Percentiles rank a stretch among this genome's conserved stretches.
Conservation (phyloP, 2,888 invertebrate genomes). For the Nowickia ferox region DNA sequence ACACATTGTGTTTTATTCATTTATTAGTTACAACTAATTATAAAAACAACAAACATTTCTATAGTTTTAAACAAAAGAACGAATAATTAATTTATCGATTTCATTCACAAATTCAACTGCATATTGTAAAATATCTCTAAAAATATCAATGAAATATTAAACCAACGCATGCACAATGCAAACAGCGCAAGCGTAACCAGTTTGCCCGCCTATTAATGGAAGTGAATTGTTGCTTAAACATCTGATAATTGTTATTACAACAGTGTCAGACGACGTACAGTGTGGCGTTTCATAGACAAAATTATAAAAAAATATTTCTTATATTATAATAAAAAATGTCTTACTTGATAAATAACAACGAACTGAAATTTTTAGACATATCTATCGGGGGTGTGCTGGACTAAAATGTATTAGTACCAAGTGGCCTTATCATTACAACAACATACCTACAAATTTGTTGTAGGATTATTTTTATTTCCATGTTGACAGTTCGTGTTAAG, state of each 20-base stretch:
- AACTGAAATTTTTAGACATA: too few species aligned
- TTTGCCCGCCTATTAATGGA: slow-evolving; percentile 28
- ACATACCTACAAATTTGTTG: too few species aligned
- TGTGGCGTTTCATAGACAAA: too few species aligned
- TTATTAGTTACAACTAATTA: slow-evolving; percentile 29
- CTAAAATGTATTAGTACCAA: too few species aligned
- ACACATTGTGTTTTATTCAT: slow-evolving; percentile 5
- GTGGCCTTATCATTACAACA: too few species aligned
- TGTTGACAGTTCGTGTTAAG: too few species aligned
- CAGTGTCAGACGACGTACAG: not conserved
- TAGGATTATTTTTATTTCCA: too few species aligned
- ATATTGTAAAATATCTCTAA: not conserved
- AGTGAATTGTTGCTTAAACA: not conserved
- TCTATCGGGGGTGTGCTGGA: too few species aligned
- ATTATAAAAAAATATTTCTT: too few species aligned
- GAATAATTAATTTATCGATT: slow-evolving; percentile 16
- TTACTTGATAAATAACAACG: too few species aligned
- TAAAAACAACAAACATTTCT: not conserved
- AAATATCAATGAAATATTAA: slow-evolving; percentile 17
- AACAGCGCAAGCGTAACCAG: slow-evolving; percentile 41
- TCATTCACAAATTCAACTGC: slow-evolving; percentile 43
- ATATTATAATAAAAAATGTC: too few species aligned
- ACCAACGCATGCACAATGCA: not conserved
- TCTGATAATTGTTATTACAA: not conserved
- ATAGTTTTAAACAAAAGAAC: slow-evolving; percentile 19